Conservation (phyloP, 2,888 invertebrate species). For the Caenorhabditis panamensis region DNA sequence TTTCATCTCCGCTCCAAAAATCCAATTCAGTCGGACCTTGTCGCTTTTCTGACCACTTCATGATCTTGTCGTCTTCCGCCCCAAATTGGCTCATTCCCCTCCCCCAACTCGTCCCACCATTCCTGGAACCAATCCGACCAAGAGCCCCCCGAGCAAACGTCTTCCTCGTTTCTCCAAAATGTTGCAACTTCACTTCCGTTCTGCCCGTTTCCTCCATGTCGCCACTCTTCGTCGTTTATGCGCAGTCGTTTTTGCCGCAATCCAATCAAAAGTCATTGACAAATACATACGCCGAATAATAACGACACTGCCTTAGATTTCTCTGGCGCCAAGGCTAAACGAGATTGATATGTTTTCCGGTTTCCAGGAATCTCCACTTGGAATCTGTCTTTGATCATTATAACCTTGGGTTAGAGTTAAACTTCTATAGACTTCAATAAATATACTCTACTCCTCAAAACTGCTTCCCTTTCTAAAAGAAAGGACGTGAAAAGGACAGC, state of each 20-base stretch:
- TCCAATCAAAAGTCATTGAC: constrained; percentile 41
- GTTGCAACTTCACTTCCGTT: constrained; percentile 35
- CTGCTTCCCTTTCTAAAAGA: constrained; percentile 17
- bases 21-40: constrained; percentile 22
- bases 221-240: constrained; percentile 13
- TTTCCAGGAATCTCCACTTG: neutral
- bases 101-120: constrained; percentile 18
- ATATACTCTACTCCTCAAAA: too few relatives aligned
- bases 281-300: constrained; percentile 3
- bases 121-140: constrained; percentile 23
- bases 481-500: constrained; percentile 21
- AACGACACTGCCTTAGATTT: neutral
- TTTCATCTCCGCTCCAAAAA: constrained; percentile 15
- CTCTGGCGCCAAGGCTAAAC: neutral
- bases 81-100: constrained; percentile 11
- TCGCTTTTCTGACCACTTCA: constrained; percentile 12
- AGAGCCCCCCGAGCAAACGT: neutral
- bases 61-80: constrained; percentile 23
- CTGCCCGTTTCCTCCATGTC: constrained; percentile 4
- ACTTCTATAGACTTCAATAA: too few relatives aligned
- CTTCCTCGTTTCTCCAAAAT: constrained; percentile 12
- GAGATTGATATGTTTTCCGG: constrained; percentile 6
- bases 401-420: too few relatives aligned
- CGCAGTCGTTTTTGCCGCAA: constrained; percentile 2
- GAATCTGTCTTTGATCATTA: too few relatives aligned